Evolutionary conservation across 1,140 invertebrate genomes (phyloP), one percentile per base, ranked within the genome.

Genomic region (Bemisia tabaci): DNA sequence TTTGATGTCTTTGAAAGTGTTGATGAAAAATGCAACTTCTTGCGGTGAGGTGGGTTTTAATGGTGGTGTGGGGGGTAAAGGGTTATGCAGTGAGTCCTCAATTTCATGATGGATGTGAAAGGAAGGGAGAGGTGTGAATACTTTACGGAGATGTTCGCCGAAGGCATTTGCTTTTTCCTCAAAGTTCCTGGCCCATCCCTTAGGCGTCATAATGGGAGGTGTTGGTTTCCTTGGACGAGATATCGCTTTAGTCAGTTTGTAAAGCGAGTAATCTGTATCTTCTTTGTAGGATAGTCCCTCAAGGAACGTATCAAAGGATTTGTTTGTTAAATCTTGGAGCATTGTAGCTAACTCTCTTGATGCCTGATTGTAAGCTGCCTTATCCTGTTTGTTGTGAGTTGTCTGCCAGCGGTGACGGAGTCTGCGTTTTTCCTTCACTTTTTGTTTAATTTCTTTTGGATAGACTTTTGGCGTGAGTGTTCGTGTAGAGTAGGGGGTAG

Each of bases 1-100:
- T 64, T 69, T 69, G 33, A 9, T 48, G 5, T 48, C 33, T 48
- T 48, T 48, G 33, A 48, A 48, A 17, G 33, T 48, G 33, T 17
- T 48, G 33, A 48, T 48, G 33, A 48, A 17, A 48, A 17, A 9
- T 5, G 33, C 5, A 17, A 48, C 33, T 48, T 48, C 33, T 48
- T 5, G 5, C 17, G 60, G 39, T 33, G 24, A 24, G 27, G 63
- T 63, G 11, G 26, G 33, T 48, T 48, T 48, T 48, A 48, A 17
- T 9, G 33, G 5, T 48, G 33, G 33, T 5, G 33, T 48, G 5
- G 33, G 33, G 33, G 33, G 33, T 48, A 48, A 48, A 9, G 33
- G 33, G 33, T 48, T 17, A 9, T 9, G 33, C 33, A 48, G 17
- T 48, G 33, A 48, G 17, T 48, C 33, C 33, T 48, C 33, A 48